phyloP scores from a whole-genome alignment of 2,113 vertebrate species.

The Globicephala melas region DNA sequence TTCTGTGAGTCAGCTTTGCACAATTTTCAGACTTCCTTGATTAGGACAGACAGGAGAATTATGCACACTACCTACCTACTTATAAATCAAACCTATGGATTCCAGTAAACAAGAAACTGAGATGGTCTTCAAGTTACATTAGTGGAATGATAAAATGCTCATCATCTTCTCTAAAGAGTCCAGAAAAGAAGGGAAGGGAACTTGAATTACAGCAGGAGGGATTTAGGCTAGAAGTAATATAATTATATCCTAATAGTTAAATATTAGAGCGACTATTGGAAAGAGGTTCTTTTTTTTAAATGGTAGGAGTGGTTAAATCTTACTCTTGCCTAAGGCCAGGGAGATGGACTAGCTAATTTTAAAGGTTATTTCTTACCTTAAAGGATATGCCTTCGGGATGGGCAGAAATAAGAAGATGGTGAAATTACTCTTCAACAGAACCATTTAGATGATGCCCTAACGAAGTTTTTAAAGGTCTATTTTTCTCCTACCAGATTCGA shows the following conservation, averaged over 20 bases:
- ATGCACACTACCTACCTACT: not conserved
- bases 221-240: not conserved
- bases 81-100: not conserved
- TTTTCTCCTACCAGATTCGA: slow-evolving; percentile 22
- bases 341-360: slow-evolving; percentile 1
- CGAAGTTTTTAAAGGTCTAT: not conserved
- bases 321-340: not conserved
- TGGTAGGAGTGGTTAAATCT: not conserved
- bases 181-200: not conserved
- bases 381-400: not conserved
- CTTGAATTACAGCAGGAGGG: not conserved
- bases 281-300: not conserved
- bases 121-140: slow-evolving; percentile 7
- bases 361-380: slow-evolving; percentile 46
- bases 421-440: slow-evolving; percentile 23
- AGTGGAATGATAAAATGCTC: slow-evolving; percentile 9
- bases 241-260: not conserved
- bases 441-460: slow-evolving; percentile 1
- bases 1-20: not conserved
- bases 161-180: not conserved
- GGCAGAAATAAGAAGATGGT: slow-evolving; percentile 20
- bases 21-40: not conserved
- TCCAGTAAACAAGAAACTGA: slow-evolving; percentile 9
- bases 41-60: not conserved
- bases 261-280: not conserved